Evolutionary conservation across 1,140 invertebrate genomes (phyloP), one percentile per base, ranked within the genome.

Genomic region (Drosophila lacertosa): DNA sequence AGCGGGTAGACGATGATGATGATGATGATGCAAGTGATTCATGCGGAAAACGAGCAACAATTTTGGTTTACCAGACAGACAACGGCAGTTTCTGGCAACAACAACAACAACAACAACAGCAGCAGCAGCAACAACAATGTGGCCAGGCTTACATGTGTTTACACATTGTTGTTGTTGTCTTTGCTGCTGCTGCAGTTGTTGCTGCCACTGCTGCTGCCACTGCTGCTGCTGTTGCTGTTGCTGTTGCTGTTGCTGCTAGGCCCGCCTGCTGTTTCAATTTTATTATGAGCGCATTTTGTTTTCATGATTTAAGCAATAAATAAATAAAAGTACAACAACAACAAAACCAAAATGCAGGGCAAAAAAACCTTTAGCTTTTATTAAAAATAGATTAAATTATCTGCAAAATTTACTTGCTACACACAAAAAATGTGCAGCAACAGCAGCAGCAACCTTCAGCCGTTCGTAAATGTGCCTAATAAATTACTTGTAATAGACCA

Each of bases 1-100:
- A 13, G 47, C n/a, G 32, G 11, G 9, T 9, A 29, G 26, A 26
- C 2, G 47, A 70, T 58, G 68, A 29, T 64, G 78, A 63, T 59
- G 64, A 76, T 77, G 81, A 88, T 88, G 81, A 81, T 86, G 74
- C 82, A 86, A 88, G 81, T 88, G 81, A 86, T 86, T 86, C 81
- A 86, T 86, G 81, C 74, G 81, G 81, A 86, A 86, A 86, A 88
- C 81, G 82, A 86, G 82, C 81, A 86, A 86, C 81, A 86, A 86
- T 86, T 86, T 86, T 77, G 81, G 81, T 86, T 86, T 81, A 86
- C 81, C 81, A 86, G 82, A 70, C 81, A 84, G 81, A 86, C 80
- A 84, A 79, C 76, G 72, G 40, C 79, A 79, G 75, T 53, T 24
- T 54, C 62, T 70, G 45, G 39, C 48, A 70, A 48, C 58, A 77